Conservation (phyloP, 2,113 vertebrate genomes). For the Porphyrio hochstetteri region DNA sequence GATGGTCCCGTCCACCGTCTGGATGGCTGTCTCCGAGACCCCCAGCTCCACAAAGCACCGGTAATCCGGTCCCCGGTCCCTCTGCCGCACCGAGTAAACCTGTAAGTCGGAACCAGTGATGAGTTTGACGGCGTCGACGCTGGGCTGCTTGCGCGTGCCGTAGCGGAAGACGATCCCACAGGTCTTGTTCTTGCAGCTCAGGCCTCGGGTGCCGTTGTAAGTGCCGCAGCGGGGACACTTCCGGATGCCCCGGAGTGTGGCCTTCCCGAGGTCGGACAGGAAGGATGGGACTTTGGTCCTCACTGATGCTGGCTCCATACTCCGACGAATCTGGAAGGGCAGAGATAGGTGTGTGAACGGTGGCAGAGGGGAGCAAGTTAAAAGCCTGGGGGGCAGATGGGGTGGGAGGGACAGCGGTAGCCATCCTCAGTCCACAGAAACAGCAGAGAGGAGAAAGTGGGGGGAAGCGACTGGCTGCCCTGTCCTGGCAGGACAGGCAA, state of each 20-base stretch:
- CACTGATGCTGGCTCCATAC: conserved; percentile 71
- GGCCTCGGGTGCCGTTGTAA: conserved; percentile 91
- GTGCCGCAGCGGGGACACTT: conserved; percentile 90
- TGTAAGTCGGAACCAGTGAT: conserved; percentile 78
- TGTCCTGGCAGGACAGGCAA: too few relatives aligned
- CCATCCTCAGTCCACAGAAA: neutral
- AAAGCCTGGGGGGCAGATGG: too few relatives aligned
- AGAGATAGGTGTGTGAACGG: neutral
- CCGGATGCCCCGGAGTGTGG: conserved; percentile 89
- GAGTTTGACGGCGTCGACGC: conserved; percentile 81
- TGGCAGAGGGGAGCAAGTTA: too few relatives aligned
- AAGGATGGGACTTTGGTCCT: conserved; percentile 83
- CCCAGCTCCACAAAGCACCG: conserved; percentile 89
- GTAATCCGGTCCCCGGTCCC: conserved; percentile 78
- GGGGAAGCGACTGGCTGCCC: neutral
- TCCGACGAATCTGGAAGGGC: neutral
- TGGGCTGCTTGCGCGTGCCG: conserved; percentile 67
- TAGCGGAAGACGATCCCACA: conserved; percentile 87
- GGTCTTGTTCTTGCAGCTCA: conserved; percentile 94
- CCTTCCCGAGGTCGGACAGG: conserved; percentile 89
- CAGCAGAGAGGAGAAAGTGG: too few relatives aligned
- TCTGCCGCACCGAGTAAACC: conserved; percentile 87
- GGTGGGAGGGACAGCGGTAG: too few relatives aligned
- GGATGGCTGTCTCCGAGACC: conserved; percentile 82
- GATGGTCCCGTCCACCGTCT: conserved; percentile 82